Evolutionary conservation across 2,888 invertebrate genomes (phyloP).

Genomic region (Luperina testacea): DNA sequence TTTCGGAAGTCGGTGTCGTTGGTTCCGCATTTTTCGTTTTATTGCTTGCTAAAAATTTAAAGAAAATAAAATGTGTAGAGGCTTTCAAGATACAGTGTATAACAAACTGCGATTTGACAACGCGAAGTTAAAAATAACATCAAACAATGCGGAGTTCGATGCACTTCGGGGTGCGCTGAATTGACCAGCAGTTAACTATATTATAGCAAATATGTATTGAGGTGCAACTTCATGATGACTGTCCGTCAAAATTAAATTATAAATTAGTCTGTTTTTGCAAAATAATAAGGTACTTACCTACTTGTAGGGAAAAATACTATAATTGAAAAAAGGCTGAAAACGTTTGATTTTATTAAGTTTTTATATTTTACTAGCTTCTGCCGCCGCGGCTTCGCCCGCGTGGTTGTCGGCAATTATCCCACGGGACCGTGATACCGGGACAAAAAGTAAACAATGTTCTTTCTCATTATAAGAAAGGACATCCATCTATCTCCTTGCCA

Average conservation of each 20-base stretch:
- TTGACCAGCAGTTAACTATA: conserved; percentile 30
- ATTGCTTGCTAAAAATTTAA: neutral
- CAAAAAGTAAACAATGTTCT: neutral
- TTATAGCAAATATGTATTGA: conserved; percentile 12
- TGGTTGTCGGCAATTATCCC: neutral
- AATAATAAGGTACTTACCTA: neutral
- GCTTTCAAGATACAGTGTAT: conserved; percentile 36
- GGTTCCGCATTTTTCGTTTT: too few relatives aligned
- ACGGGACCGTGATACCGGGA: neutral
- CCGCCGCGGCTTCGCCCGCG: too few relatives aligned
- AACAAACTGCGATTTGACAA: conserved; percentile 61
- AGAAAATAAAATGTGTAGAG: conserved; percentile 25
- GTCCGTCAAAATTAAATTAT: neutral
- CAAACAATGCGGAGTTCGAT: conserved; percentile 73
- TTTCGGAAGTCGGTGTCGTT: too few relatives aligned
- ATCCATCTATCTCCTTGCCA: neutral
- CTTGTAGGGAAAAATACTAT: neutral
- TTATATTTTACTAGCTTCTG: neutral
- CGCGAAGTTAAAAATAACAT: conserved; percentile 69
- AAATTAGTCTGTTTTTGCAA: neutral
- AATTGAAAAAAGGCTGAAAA: neutral
- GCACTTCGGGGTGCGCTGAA: conserved; percentile 64
- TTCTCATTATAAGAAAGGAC: too few relatives aligned
- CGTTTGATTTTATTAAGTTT: neutral
- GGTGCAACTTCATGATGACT: conserved; percentile 10